Base-by-base conservation (phyloP, 1,140 invertebrate genomes). In the Drosophila asahinai region DNA sequence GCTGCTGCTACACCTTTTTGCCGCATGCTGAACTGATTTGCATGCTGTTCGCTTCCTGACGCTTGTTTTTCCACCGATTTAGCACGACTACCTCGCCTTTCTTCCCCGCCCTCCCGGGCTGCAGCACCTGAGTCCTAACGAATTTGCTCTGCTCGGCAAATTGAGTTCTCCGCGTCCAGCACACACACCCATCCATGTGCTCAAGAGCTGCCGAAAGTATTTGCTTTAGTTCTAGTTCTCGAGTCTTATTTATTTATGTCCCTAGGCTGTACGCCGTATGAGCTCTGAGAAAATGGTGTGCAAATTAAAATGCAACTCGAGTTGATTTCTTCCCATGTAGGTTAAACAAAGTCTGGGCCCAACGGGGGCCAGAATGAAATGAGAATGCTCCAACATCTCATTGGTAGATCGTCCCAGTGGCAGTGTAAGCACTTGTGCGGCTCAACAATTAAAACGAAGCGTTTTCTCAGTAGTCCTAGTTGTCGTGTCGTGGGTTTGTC, bases 261-360 rank as follows among this genome's bases (percentile, higher is more conserved):
- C 61, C 68, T 65, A 36, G 61, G 55, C 49, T 66, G 43, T 22
- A 30, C 6, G 14, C 15, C 27, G 22, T 48, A 42, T 74, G 63
- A 68, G 66, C 38, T 67, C 43, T 27, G 55, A 49, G 54, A 68
- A 78, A 75, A 79, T 49, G 81, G 77, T 81, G 86, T 79, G 73
- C 71, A 81, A 90, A 87, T 87, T 87, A 87, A 87, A 87, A 87
- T 87, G 81, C 84, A 87, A 63, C 86, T 84, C 74, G 62, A 84
- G 81, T 81, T 83, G 84, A 80, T 64, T 74, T 74, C 61, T 27
- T 47, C 40, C 36, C 38, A 79, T 84, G 64, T 87, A 86, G 84
- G 84, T 90, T 90, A 90, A 72, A 48, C 77, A 87, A 87, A 90
- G 75, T 78, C 75, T 78, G 74, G 47, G 6, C 66, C 60, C 70